phyloP scores from a whole-genome alignment of 2,113 vertebrate genomes.

The Oryzias javanicus region DNA sequence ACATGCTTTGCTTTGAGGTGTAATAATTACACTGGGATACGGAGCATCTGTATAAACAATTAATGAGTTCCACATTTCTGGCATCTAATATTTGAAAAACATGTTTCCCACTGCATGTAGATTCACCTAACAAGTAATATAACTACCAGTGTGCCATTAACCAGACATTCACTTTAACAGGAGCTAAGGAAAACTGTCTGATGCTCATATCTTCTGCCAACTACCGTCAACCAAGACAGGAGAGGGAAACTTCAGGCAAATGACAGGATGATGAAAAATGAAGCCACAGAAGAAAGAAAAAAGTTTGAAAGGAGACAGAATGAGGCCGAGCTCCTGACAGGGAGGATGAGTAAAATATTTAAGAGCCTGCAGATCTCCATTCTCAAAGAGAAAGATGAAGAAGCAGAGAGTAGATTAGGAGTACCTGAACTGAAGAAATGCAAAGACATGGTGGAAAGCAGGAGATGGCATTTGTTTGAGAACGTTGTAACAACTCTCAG shows the following conservation, averaged over 20 bases:
- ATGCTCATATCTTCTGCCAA: neutral
- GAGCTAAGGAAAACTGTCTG: too few species aligned
- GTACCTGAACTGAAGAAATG: conserved; percentile 9
- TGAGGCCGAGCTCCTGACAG: conserved; percentile 55
- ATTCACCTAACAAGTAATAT: too few species aligned
- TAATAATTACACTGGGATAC: too few species aligned
- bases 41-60: too few species aligned
- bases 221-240: neutral
- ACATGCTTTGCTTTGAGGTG: too few species aligned
- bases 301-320: conserved; percentile 55
- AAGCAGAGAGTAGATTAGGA: conserved; percentile 11
- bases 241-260: conserved; percentile 5
- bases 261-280: conserved; percentile 12
- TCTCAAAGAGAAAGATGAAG: conserved; percentile 25
- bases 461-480: too few species aligned
- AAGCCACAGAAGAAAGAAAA: conserved; percentile 14
- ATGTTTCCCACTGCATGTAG: too few species aligned
- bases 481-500: too few species aligned
- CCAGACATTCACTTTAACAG: too few species aligned
- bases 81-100: too few species aligned
- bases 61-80: too few species aligned
- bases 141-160: too few species aligned
- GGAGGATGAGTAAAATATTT: conserved; percentile 45
- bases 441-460: conserved; percentile 13
- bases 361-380: conserved; percentile 29